Conservation (phyloP, 1,140 invertebrate genomes). For the Panagrolaimus sp. region DNA sequence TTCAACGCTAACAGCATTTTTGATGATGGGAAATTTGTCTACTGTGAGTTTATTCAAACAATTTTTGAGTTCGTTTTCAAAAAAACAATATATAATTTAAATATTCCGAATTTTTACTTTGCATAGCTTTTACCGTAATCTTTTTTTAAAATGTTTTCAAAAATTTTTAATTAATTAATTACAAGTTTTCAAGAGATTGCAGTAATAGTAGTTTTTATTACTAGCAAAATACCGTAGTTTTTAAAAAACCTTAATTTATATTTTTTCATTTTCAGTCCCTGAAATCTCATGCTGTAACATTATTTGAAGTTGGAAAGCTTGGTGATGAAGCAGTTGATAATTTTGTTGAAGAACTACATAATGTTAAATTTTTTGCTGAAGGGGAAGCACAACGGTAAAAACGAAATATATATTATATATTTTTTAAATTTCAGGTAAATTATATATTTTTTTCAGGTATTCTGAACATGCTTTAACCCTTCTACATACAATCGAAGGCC, state of each 20-base stretch:
- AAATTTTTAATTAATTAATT: too few species aligned
- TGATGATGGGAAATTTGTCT: slow-evolving; percentile 97
- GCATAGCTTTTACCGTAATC: too few species aligned
- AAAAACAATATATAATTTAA: too few species aligned
- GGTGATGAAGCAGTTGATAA: slow-evolving; percentile 85
- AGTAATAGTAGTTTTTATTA: too few species aligned
- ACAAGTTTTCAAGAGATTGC: too few species aligned
- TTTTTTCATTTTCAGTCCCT: slow-evolving; percentile 66
- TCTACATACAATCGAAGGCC: slow-evolving; percentile 72
- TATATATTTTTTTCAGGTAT: too few species aligned
- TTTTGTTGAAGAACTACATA: slow-evolving; percentile 80
- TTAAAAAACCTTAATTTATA: not conserved
- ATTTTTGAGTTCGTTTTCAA: too few species aligned
- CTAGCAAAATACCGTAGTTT: not conserved
- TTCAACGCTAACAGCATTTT: slow-evolving; percentile 85
- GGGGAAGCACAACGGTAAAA: slow-evolving; percentile 82
- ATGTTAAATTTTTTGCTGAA: slow-evolving; percentile 71
- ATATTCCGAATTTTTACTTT: too few species aligned
- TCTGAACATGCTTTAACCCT: slow-evolving; percentile 83
- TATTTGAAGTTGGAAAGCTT: slow-evolving; percentile 90
- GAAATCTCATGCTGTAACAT: slow-evolving; percentile 90
- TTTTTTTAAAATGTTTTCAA: too few species aligned
- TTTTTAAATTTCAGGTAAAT: too few species aligned
- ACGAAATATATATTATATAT: too few species aligned
- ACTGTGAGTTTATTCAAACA: slow-evolving; percentile 60